Evolutionary conservation across 2,113 vertebrate genomes (phyloP).

Genomic region (Corapipo altera): DNA sequence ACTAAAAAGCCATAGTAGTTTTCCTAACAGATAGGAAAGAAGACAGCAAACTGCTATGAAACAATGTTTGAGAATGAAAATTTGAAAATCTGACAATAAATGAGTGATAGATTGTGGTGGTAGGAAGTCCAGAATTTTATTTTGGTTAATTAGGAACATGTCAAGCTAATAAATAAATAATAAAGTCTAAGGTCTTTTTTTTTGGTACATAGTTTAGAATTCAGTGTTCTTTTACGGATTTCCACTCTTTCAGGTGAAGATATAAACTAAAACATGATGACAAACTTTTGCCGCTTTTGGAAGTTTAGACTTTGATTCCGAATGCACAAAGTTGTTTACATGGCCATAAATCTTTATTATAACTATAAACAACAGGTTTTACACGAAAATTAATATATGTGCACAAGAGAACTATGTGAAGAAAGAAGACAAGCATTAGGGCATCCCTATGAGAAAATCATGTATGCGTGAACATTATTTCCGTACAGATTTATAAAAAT

Average conservation of each 20-base stretch:
- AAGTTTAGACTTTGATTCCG: not conserved
- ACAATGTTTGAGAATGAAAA: not conserved
- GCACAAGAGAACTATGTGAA: not conserved
- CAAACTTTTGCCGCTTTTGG: not conserved
- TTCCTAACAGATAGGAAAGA: not conserved
- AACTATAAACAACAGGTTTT: not conserved
- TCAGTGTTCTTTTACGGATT: not conserved
- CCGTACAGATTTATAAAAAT: not conserved
- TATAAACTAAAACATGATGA: not conserved
- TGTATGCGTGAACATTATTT: not conserved
- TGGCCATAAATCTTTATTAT: not conserved
- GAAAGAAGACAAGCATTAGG: not conserved
- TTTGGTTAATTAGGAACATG: not conserved
- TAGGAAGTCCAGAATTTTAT: not conserved
- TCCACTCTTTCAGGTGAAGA: not conserved
- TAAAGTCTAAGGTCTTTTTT: not conserved
- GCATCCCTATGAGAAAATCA: not conserved
- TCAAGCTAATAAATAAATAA: not conserved
- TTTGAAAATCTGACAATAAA: not conserved
- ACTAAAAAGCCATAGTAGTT: not conserved
- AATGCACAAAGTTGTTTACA: not conserved
- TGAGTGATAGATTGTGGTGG: not conserved
- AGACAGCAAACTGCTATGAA: not conserved
- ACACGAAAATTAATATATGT: not conserved
- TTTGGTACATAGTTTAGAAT: not conserved